Evolutionary conservation across 2,113 vertebrate species (phyloP).

Genomic region (Hyperopisus bebe): DNA sequence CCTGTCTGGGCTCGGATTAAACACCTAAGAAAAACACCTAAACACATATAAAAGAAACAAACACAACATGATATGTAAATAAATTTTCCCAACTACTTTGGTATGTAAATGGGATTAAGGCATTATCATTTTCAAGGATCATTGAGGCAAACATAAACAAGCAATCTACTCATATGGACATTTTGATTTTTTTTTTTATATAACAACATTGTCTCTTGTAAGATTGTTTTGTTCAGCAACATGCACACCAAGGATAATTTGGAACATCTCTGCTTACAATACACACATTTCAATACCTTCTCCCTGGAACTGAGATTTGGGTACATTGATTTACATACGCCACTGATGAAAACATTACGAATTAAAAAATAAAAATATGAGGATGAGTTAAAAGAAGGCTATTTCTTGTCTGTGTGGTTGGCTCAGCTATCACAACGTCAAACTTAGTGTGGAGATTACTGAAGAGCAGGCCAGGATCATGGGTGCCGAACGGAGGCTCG

Average conservation of each 20-base stretch:
- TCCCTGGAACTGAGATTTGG: not conserved
- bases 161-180: slow-evolving; percentile 31
- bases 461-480: slow-evolving; percentile 53
- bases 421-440: slow-evolving; percentile 51
- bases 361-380: not conserved
- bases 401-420: slow-evolving; percentile 18
- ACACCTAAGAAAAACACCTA: not conserved
- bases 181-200: slow-evolving; percentile 1
- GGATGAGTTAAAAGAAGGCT: not conserved
- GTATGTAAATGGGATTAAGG: slow-evolving; percentile 64
- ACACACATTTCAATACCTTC: slow-evolving; percentile 7
- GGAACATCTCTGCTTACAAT: slow-evolving; percentile 31
- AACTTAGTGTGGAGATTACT: slow-evolving; percentile 50
- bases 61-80: slow-evolving; percentile 36
- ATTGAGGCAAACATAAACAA: slow-evolving; percentile 33
- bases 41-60: not conserved
- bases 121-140: slow-evolving; percentile 52
- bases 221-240: slow-evolving; percentile 37
- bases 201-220: slow-evolving; percentile 35
- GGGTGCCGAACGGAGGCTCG: slow-evolving; percentile 36
- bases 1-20: not conserved
- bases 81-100: slow-evolving; percentile 57
- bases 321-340: not conserved
- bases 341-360: not conserved
- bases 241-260: slow-evolving; percentile 44